Base-by-base conservation (phyloP, 2,888 invertebrate genomes). In the Vesta saturnalis region DNA sequence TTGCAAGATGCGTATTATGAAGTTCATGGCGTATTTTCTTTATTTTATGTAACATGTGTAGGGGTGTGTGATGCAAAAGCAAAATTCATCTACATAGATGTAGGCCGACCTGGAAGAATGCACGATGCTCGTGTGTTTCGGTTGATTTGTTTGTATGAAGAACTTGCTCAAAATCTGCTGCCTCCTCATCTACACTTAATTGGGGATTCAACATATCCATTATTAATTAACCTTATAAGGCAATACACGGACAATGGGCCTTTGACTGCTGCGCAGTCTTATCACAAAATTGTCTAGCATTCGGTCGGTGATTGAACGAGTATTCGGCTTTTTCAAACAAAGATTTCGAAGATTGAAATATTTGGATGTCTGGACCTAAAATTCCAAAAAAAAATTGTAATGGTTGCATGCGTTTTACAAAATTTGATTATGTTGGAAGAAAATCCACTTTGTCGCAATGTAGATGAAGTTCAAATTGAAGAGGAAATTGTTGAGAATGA, bases 91-190 rank as follows among this genome's bases (percentile, higher is more conserved):
- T 8, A 23, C 23, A 23, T 23, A 23, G 23, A 23, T 23, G 23
- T 23, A 23, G 8, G 23, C 23, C 8, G 23, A 23, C 23, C 23
- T 23, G 23, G 23, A 23, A 23, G 23, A 23, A 23, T 23, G 23
- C 23, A 23, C 23, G 23, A 23, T 23, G 23, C 23, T 23, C 8
- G 43, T 43, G 43, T 43, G 43, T 43, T 43, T 43, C 43, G 43
- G 43, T 43, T 43, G 43, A 43, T 3, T 43, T 43, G 5, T 14
- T 43, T 43, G 43, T 43, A 12, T 43, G 43, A 43, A 43, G 43
- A 43, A 43, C 43, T 43, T 43, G 14, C 43, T 14, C n/a, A 43
- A 43, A 43, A 43, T 43, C 43, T 43, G 43, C n/a, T 43, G 43
- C 43, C 43, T n/a, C 3, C 43, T 43, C n/a, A 43, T 43, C 43